These are phyloP conservation scores for Polylopha cassiicola DNA, from an alignment of 2,888 invertebrate species.

Conservation along the genomic window DNA sequence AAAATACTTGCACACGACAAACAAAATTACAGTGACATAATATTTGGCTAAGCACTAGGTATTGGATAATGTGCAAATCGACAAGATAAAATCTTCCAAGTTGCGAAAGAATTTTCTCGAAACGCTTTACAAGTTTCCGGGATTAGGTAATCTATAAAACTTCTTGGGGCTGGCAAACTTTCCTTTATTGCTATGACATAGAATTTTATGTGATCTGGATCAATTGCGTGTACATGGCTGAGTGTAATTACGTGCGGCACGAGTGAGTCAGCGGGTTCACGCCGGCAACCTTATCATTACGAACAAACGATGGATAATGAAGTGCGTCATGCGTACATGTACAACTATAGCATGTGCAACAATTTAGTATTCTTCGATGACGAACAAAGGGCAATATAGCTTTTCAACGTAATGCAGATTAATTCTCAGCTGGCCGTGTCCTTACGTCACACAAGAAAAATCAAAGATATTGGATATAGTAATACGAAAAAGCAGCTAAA, in stretches of 20 bases:
- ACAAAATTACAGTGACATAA: no score
- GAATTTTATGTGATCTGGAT: constrained; percentile 9
- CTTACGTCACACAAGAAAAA: no score
- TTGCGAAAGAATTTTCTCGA: constrained; percentile 7
- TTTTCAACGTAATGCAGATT: no score
- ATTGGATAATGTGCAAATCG: no score
- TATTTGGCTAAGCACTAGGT: no score
- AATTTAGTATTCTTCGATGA: constrained; percentile 3
- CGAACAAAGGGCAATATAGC: constrained; percentile 1
- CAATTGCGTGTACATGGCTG: constrained; percentile 6
- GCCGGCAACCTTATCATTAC: constrained; percentile 20
- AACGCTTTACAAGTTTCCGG: constrained; percentile 2
- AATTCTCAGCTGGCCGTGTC: no score
- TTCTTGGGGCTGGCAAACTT: constrained; percentile 3
- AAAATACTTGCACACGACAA: constrained; percentile 9
- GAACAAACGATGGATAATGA: constrained; percentile 15
- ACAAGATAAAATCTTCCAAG: constrained; percentile 1
- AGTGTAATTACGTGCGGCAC: constrained; percentile 13
- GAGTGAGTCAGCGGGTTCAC: constrained; percentile 14
- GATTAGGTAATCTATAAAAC: constrained; percentile 5
- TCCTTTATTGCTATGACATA: constrained; percentile 3
- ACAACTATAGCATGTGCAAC: constrained; percentile 8
- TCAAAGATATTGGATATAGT: no score
- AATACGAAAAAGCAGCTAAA: no score
- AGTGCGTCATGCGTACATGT: constrained; percentile 16